Conservation (phyloP, 1,140 invertebrate genomes). For the Bombus fervidus region DNA sequence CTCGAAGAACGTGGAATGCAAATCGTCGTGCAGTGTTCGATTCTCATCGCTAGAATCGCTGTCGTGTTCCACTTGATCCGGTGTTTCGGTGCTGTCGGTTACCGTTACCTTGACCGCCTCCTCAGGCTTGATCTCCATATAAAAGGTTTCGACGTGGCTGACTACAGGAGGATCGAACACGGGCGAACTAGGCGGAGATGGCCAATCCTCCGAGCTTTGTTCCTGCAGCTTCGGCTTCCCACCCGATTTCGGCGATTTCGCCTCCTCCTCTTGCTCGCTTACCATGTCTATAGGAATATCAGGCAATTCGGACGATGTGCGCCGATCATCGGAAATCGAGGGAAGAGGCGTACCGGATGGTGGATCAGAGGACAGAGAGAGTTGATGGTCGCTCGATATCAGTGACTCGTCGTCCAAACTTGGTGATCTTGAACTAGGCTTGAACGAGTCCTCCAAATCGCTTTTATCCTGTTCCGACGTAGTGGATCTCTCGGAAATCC, state of each 20-base stretch:
- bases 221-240: conserved; percentile 78
- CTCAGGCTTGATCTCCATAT: conserved; percentile 89
- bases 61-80: conserved; percentile 70
- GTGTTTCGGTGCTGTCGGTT: conserved; percentile 83
- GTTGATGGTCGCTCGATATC: conserved; percentile 91
- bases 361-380: conserved; percentile 92
- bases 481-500: conserved; percentile 93
- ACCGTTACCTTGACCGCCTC: conserved; percentile 87
- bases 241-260: conserved; percentile 79
- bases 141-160: conserved; percentile 93
- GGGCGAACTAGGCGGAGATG: conserved; percentile 89
- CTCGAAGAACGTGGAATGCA: conserved; percentile 78
- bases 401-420: conserved; percentile 92
- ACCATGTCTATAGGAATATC: conserved; percentile 89
- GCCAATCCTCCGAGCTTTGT: conserved; percentile 89
- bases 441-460: conserved; percentile 92
- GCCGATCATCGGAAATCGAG: conserved; percentile 88
- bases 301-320: conserved; percentile 91
- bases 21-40: conserved; percentile 79
- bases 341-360: conserved; percentile 82
- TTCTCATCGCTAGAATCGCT: conserved; percentile 84
- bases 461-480: conserved; percentile 91
- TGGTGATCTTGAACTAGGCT: conserved; percentile 90
- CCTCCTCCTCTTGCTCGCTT: conserved; percentile 78
- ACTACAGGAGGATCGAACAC: conserved; percentile 86